Percentiles rank a stretch among this genome's conserved stretches.
These are phyloP conservation scores for Leptinotarsa undecemlineata DNA, from an alignment of 1,140 invertebrate genomes.

Conservation along the genomic window DNA sequence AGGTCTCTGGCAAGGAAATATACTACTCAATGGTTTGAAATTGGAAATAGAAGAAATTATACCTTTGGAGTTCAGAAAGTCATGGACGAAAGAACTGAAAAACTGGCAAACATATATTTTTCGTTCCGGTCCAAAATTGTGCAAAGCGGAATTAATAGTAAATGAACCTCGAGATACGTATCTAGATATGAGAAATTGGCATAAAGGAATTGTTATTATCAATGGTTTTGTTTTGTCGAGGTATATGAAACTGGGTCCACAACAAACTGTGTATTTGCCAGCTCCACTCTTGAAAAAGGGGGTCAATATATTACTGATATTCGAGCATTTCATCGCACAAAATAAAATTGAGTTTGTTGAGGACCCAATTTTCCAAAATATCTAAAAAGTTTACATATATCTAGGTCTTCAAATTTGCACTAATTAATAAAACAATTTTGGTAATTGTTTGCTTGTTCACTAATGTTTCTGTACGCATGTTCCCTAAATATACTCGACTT, in stretches of 20 bases:
- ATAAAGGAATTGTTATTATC: conserved; percentile 65
- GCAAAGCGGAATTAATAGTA: conserved; percentile 44
- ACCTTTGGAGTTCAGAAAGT: conserved; percentile 60
- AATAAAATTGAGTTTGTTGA: conserved; percentile 36
- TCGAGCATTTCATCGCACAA: conserved; percentile 50
- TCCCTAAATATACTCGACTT: too few species aligned
- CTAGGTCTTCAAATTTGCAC: too few species aligned
- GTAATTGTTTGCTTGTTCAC: too few species aligned
- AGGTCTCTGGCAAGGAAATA: conserved; percentile 56
- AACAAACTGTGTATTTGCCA: conserved; percentile 64
- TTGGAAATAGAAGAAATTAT: conserved; percentile 58
- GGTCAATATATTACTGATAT: conserved; percentile 57
- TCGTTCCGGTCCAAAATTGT: conserved; percentile 47
- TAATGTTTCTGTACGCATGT: too few species aligned
- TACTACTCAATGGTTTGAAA: conserved; percentile 54
- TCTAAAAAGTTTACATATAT: background rate
- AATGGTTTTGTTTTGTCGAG: conserved; percentile 69
- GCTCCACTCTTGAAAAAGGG: conserved; percentile 60
- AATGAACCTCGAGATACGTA: conserved; percentile 46
- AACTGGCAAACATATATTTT: conserved; percentile 34
- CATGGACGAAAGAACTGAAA: conserved; percentile 48
- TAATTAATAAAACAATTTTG: too few species aligned
- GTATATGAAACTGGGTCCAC: conserved; percentile 63
- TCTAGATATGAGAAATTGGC: conserved; percentile 57
- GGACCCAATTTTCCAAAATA: conserved; percentile 28